Conservation (phyloP, 2,888 invertebrate genomes). For the Theretra japonica region DNA sequence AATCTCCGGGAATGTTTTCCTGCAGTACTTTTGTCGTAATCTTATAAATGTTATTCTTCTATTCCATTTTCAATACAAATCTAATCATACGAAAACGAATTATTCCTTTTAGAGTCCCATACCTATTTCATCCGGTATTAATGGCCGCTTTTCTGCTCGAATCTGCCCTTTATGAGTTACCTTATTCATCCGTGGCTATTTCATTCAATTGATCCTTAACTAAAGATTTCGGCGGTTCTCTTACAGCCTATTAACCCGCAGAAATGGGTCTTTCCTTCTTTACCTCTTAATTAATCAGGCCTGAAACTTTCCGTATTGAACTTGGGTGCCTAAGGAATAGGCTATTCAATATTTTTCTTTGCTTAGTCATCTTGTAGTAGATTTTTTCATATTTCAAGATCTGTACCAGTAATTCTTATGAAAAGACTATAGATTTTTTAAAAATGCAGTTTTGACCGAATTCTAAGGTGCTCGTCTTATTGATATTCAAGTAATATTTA, state of each 20-base stretch:
- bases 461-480: no score
- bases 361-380: neutral
- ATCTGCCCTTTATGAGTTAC: constrained; percentile 18
- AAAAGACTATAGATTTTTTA: no score
- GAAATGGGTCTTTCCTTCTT: constrained; percentile 15
- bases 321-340: neutral
- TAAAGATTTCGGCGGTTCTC: constrained; percentile 16
- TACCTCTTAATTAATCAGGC: constrained; percentile 13
- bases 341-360: neutral
- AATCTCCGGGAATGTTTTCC: no score
- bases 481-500: no score
- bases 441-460: no score
- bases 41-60: no score
- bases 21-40: no score
- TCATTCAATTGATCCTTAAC: constrained; percentile 20
- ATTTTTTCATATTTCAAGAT: no score
- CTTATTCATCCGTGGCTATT: constrained; percentile 17
- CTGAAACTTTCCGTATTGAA: constrained; percentile 3
- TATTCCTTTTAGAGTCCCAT: neutral
- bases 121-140: neutral
- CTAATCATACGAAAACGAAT: constrained; percentile 1
- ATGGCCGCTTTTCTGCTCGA: constrained; percentile 3
- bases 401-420: no score
- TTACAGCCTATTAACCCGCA: constrained; percentile 24
- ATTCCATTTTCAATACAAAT: constrained; percentile 7